These are phyloP conservation scores for Eumeta japonica DNA, from an alignment of 1,140 invertebrate species.

Conservation along the genomic window DNA sequence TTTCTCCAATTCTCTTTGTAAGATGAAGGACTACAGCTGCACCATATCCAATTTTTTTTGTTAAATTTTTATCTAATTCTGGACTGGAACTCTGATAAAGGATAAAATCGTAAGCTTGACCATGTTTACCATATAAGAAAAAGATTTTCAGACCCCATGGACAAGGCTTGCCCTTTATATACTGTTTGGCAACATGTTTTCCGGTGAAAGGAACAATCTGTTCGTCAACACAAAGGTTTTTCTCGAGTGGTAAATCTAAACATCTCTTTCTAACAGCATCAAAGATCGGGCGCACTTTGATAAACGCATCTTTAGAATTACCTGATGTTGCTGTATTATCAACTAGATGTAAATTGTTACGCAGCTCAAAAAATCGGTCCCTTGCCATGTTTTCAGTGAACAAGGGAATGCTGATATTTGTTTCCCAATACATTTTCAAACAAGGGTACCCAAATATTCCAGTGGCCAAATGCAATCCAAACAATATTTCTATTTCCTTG, in stretches of 20 bases:
- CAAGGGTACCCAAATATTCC: slow-evolving; percentile 17
- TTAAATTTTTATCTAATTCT: too few relatives aligned
- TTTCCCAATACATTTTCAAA: slow-evolving; percentile 23
- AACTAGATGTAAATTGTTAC: slow-evolving; percentile 23
- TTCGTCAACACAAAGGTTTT: slow-evolving; percentile 21
- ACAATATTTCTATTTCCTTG: too few relatives aligned
- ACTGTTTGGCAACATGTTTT: slow-evolving; percentile 20
- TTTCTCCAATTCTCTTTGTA: slow-evolving; percentile 23
- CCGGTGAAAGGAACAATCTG: slow-evolving; percentile 24
- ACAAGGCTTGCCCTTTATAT: too few relatives aligned
- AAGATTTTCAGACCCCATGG: slow-evolving; percentile 18
- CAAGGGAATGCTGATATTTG: slow-evolving; percentile 15
- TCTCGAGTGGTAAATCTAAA: slow-evolving; percentile 19
- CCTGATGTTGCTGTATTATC: slow-evolving; percentile 19
- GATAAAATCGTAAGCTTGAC: slow-evolving; percentile 17
- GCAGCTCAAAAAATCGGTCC: slow-evolving; percentile 22
- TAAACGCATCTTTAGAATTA: slow-evolving; percentile 19
- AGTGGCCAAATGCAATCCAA: slow-evolving; percentile 22
- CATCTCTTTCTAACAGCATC: slow-evolving; percentile 20
- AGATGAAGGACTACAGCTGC: slow-evolving; percentile 22
- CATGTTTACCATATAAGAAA: slow-evolving; percentile 22
- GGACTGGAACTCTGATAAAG: too few relatives aligned
- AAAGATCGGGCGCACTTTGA: slow-evolving; percentile 22
- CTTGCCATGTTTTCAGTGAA: slow-evolving; percentile 19
- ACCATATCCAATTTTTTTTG: too few relatives aligned